Conservation (phyloP, 2,888 invertebrate species). For the Macaria liturata region DNA sequence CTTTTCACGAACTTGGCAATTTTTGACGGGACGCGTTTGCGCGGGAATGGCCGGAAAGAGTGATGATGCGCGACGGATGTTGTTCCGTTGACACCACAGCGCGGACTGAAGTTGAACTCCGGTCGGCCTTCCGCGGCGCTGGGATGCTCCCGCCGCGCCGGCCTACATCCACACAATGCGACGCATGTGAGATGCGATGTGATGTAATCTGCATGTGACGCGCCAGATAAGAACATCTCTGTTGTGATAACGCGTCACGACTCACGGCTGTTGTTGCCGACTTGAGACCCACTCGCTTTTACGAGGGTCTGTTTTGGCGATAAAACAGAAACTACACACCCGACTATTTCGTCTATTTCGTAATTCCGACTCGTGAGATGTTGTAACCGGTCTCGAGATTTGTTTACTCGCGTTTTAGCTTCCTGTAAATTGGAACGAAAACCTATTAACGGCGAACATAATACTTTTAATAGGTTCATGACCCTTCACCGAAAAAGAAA, state of each 20-base stretch:
- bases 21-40: constrained; percentile 32
- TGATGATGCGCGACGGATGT: constrained; percentile 64
- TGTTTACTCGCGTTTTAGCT: constrained; percentile 7
- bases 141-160: constrained; percentile 80
- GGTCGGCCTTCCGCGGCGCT: constrained; percentile 70
- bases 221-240: constrained; percentile 51
- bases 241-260: constrained; percentile 59
- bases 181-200: constrained; percentile 53
- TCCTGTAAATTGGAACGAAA: background rate
- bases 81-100: constrained; percentile 67
- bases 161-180: constrained; percentile 58
- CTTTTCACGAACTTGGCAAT: constrained; percentile 23
- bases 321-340: constrained; percentile 22
- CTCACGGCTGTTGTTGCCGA: constrained; percentile 29
- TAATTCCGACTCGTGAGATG: constrained; percentile 15
- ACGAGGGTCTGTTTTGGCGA: constrained; percentile 29
- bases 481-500: constrained; percentile 9
- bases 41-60: constrained; percentile 36
- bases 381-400: constrained; percentile 12
- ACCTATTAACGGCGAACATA: background rate
- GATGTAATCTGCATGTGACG: constrained; percentile 76
- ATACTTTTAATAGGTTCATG: constrained; percentile 6
- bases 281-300: constrained; percentile 23
- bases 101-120: constrained; percentile 49
- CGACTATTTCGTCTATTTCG: constrained; percentile 17